Evolutionary conservation across 1,140 invertebrate genomes (phyloP).

Genomic region (Cardiocondyla obscurior): DNA sequence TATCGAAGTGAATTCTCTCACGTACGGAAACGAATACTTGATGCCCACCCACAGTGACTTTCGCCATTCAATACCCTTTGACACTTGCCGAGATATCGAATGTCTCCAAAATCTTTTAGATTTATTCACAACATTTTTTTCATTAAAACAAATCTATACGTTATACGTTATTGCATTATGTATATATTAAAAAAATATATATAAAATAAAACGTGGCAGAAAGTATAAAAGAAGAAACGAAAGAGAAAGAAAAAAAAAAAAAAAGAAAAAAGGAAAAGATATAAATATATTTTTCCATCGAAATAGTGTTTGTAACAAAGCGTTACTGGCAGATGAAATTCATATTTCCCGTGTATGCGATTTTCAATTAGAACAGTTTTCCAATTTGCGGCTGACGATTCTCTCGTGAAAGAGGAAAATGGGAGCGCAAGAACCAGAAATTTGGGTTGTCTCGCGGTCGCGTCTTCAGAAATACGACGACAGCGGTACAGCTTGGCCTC

Average conservation of each 20-base stretch:
- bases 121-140: background rate
- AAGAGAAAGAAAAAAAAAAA: background rate
- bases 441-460: background rate
- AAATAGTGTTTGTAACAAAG: background rate
- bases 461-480: background rate
- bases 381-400: constrained; percentile 1
- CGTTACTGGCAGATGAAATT: background rate
- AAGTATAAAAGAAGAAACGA: background rate
- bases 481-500: background rate
- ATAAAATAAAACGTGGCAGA: no score
- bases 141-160: background rate
- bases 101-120: background rate
- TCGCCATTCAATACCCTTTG: background rate
- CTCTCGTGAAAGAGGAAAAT: background rate
- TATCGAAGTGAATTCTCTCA: background rate
- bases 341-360: background rate
- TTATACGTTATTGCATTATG: no score
- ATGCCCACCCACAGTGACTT: background rate
- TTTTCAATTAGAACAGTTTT: constrained; percentile 1
- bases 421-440: background rate
- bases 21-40: background rate
- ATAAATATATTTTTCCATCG: background rate
- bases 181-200: no score
- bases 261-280: background rate
- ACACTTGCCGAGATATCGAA: background rate